Percentiles rank a stretch among this genome's conserved stretches.
Conservation (phyloP, 2,888 invertebrate species). For the Steromphala cineraria region DNA sequence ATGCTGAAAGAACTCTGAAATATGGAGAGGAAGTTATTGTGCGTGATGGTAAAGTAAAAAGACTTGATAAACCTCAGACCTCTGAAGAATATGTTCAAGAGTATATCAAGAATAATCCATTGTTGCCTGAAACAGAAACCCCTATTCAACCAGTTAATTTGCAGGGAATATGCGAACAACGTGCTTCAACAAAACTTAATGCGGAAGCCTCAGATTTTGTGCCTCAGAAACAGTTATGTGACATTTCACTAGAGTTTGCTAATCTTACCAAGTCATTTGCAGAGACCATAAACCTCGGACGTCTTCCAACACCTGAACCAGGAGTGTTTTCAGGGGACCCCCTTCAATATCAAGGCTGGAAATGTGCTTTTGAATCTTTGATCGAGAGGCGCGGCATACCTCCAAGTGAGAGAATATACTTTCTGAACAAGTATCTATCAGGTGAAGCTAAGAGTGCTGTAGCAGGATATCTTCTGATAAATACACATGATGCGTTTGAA, state of each 20-base stretch:
- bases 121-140: no score
- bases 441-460: neutral
- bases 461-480: neutral
- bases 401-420: neutral
- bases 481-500: neutral
- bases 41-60: no score
- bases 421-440: neutral
- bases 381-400: no score
- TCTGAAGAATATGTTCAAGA: no score
- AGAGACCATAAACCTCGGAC: neutral
- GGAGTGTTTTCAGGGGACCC: neutral
- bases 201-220: neutral
- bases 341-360: neutral
- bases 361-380: neutral
- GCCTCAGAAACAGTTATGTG: neutral
- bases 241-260: neutral
- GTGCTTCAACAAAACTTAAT: no score
- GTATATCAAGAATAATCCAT: no score
- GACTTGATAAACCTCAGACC: no score
- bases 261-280: neutral
- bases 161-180: no score
- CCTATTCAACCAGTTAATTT: no score
- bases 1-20: no score
- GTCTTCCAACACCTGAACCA: neutral
- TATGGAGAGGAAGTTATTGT: no score